Evolutionary conservation across 2,113 vertebrate species (phyloP).

Genomic region (Dasyornis broadbenti): DNA sequence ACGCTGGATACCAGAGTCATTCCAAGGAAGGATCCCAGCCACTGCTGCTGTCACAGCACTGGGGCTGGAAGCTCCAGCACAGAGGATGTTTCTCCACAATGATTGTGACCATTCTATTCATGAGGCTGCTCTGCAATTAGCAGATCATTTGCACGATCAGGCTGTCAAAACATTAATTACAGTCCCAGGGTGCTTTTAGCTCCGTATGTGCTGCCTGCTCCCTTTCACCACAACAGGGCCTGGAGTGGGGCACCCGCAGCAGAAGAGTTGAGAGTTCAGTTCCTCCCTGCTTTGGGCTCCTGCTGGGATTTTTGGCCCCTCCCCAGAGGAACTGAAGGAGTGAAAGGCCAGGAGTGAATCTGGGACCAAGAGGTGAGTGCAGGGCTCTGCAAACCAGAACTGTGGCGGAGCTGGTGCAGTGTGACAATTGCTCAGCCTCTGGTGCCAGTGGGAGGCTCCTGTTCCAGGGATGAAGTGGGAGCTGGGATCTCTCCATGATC

Average conservation of each 20-base stretch:
- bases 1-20: rapidly evolving
- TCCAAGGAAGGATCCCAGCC: neutral
- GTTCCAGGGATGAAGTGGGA: neutral
- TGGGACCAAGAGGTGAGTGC: neutral
- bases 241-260: no score
- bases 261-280: neutral
- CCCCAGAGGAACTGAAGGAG: neutral
- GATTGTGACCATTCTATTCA: neutral
- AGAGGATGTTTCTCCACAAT: neutral
- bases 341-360: neutral
- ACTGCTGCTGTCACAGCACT: neutral
- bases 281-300: neutral
- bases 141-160: neutral
- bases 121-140: neutral
- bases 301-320: neutral
- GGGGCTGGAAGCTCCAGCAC: neutral
- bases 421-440: neutral
- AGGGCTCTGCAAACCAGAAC: neutral
- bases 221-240: neutral
- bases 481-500: neutral
- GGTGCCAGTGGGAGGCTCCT: neutral
- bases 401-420: no score
- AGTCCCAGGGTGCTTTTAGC: neutral
- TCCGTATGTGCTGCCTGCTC: neutral
- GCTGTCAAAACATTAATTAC: neutral